Base-by-base conservation (phyloP, 1,140 invertebrate species). In the Gryon sp. region DNA sequence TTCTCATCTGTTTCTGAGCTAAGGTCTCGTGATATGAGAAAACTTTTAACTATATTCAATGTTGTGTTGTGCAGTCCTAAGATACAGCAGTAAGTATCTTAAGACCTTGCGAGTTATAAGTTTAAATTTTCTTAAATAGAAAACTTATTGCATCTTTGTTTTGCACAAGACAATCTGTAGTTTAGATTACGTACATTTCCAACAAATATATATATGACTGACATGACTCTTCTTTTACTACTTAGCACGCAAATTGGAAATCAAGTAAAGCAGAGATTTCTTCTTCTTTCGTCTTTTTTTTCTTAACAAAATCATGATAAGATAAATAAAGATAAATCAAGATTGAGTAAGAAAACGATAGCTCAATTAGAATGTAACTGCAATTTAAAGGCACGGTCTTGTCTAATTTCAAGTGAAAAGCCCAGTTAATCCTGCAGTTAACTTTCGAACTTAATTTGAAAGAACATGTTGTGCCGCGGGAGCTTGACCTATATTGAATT, bases 121-220 rank as follows among this genome's bases (percentile, higher is more conserved):
- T 72, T 72, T 45, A 43, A 55, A 62, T 72, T 62, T 62, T 46
- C 20, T 19, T 15, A 53, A 62, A 46, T 20, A 24, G 55, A 62
- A 72, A 72, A 72, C 28, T 62, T 72, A 46, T 62, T 46, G 40
- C 36, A 38, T 46, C 68, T 63, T 72, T 72, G 68, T 63, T 72
- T 63, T 16, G 36, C 34, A 7, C n/a, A n/a, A 38, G 57, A 24
- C 41, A 19, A 15, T 19, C 12, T 22, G 19, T 28, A 46, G 28
- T 36, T 45, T 38, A 45, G 38, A 70, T 52, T 12, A 16, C 48
- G 48, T 45, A 24, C 53, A 30, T 62, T 72, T 62, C 46, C 38
- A 46, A 19, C 32, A 43, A 46, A 60, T 59, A 26, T 41, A 41
- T 32, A 50, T 36, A 43, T 20, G 3, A 7, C 40, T 48, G 24